These are phyloP conservation scores for Panagrolaimus sp. DNA, from an alignment of 1,140 invertebrate genomes.

Conservation along the genomic window DNA sequence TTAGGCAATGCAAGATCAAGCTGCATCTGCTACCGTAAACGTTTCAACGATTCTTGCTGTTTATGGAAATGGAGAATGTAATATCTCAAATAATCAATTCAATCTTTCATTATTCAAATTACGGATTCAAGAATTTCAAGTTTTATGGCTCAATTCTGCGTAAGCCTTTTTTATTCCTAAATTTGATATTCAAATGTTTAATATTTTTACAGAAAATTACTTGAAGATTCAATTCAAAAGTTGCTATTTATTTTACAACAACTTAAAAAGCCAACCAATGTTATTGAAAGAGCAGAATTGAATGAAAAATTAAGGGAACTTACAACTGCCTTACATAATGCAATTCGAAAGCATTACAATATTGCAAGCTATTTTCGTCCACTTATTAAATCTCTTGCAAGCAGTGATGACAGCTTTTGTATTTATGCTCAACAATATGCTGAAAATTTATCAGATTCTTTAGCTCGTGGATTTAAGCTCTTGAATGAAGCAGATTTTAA, in stretches of 20 bases:
- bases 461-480: constrained; percentile 13
- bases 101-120: constrained; percentile 78
- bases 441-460: background rate
- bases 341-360: constrained; percentile 1
- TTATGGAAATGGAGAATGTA: constrained; percentile 58
- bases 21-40: constrained; percentile 34
- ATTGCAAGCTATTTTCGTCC: constrained; percentile 66
- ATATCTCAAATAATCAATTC: constrained; percentile 70
- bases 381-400: constrained; percentile 71
- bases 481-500: background rate
- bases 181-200: too few relatives aligned
- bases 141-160: background rate
- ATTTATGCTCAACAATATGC: background rate
- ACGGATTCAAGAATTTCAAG: constrained; percentile 73
- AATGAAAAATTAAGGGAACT: constrained; percentile 59
- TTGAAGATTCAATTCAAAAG: background rate
- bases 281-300: constrained; percentile 63
- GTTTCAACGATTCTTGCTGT: constrained; percentile 62
- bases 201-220: too few relatives aligned
- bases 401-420: constrained; percentile 55
- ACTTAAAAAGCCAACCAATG: background rate
- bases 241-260: background rate
- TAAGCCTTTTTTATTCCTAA: background rate
- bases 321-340: background rate
- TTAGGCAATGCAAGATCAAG: constrained; percentile 60